These are phyloP conservation scores for Montipora capitata DNA, from an alignment of 92 coral and sea anemone genomes.

Conservation along the genomic window DNA sequence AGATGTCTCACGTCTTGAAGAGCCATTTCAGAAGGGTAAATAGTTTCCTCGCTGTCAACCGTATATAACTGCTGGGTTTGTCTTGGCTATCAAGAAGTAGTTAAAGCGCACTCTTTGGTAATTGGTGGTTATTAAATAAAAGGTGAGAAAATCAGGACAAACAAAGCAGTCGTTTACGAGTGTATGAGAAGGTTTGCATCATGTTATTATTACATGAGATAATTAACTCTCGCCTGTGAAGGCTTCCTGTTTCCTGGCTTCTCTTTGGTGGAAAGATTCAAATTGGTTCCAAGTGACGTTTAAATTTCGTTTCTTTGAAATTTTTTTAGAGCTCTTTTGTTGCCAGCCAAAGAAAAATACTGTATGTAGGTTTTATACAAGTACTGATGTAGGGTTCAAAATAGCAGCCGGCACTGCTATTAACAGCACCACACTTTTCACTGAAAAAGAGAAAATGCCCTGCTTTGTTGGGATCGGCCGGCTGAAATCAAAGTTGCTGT, in stretches of 20 bases:
- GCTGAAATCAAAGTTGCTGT: too few relatives aligned
- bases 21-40: conserved; percentile 37
- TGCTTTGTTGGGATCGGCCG: too few relatives aligned
- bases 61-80: conserved; percentile 13
- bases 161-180: conserved; percentile 10
- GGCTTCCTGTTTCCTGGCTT: conserved; percentile 20
- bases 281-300: background rate
- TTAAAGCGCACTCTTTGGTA: conserved; percentile 13
- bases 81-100: background rate
- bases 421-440: too few relatives aligned
- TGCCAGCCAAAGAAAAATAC: conserved; percentile 5
- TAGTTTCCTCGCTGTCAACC: background rate
- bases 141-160: conserved; percentile 20
- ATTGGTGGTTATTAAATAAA: conserved; percentile 6
- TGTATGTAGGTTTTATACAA: conserved; percentile 16
- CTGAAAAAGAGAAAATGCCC: too few relatives aligned
- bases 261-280: conserved; percentile 11
- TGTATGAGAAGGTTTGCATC: background rate
- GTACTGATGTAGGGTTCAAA: conserved; percentile 13
- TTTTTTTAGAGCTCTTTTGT: conserved; percentile 17
- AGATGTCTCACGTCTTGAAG: conserved; percentile 28
- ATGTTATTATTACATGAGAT: conserved; percentile 6
- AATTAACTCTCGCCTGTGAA: conserved; percentile 17
- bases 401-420: background rate
- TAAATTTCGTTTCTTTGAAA: conserved; percentile 2